Evolutionary conservation across 2,888 invertebrate species (phyloP), one percentile per base, ranked within the genome.

Genomic region (Syrista parreyssii): DNA sequence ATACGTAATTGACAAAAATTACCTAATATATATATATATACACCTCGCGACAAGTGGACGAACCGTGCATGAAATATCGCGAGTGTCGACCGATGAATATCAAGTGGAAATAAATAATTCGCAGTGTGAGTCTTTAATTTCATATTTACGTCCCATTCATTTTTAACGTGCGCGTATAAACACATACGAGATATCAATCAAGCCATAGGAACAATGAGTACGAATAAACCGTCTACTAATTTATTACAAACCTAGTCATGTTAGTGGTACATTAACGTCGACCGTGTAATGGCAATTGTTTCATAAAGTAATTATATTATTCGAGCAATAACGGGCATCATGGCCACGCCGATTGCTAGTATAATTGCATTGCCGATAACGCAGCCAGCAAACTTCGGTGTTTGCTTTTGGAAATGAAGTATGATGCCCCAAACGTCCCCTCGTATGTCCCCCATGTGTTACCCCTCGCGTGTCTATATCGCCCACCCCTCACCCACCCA

Each of bases 361-460:
- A 74, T 84, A 85, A 85, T 84, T 84, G 81, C 82, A 82, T 80
- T 81, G 77, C 76, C 84, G 82, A 82, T 84, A 84, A 78, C 81
- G 74, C 55, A 68, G 36, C n/a, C 55, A 15, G 23, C 77, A 73
- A 76, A 79, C 76, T 82, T 80, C 79, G 74, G 75, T 83, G 80
- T 76, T 83, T 79, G 80, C 81, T 76, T 78, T 75, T 75, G 35
- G 77, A 55, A 55, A 55, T 55, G 55, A 55, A 55, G 55, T 55
- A 55, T 55, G 9, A 23, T 23, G 23, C 23, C 55, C 23, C 55
- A 55, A 1, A 23, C 23, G 55, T 23, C 55, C 23, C 55, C 15
- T 55, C 9, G 55, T 55, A 55, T 55, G 23, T 23, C 55, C 23
- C 6, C 55, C 55, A 55, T 23, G 55, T 55, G 55, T 9, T 55